Evolutionary conservation across 2,797 vertebrate species (phyloP), one percentile per base, ranked within the genome.

Genomic region (Notamacropus eugenii): DNA sequence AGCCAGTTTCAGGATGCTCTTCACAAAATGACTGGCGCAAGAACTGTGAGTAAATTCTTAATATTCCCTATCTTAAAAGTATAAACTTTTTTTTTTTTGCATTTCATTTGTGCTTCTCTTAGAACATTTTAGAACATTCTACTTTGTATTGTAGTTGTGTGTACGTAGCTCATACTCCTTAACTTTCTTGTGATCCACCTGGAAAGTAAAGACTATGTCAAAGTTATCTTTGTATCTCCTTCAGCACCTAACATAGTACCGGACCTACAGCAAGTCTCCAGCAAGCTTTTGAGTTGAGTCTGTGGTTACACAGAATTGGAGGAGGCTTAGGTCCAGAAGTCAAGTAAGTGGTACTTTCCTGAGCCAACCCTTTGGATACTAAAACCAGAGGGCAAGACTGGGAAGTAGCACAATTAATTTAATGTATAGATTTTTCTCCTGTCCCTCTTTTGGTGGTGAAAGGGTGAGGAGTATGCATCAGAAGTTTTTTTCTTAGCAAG

Each of bases 1-100:
- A 99, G 95, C 91, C 99, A 98, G 91, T 98, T 99, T 96, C 99
- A 99, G 95, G 99, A 99, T 0, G 96, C 99, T 50, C 99, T 99
- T 94, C 98, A 99, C 87, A 98, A 99, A 97, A 99, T 99, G 98
- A 99, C 99, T 0, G 99, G 99, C 19, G 99, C 98, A 96, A 99
- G 99, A 98, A 99, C 99, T 6, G 99, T 99, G 98, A 99, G 99
- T 98, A 57, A 55, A 0, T 91, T 29, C 54, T 92, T 10, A 57
- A 87, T 9, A 28, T 87, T 87, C 40, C 16, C 12, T 82, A 82
- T 46, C 46, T 24, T 82, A 4, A 27, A 28, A 87, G 3, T 11
- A 50, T 87, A 10, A 50, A 27, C 40, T 46, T 46, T 82, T 40
- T n/a, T 59, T n/a, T 74, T 62, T 19, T n/a, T 46, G 40, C 46